Conservation (phyloP, 1,140 invertebrate genomes). For the Drosophila arawakana region DNA sequence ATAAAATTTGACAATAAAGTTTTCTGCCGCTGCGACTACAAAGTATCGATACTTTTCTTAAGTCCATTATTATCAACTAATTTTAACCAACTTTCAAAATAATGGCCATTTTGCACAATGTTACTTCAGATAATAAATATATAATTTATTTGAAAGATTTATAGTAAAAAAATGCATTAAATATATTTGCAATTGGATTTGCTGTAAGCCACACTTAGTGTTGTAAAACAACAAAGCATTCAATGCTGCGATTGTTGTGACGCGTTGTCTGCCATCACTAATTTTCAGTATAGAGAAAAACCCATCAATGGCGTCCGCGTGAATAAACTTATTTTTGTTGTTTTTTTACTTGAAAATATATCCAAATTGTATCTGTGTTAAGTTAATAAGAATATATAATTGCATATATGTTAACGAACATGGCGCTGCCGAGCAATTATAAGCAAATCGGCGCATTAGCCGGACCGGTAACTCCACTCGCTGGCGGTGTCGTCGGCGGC, state of each 20-base stretch:
- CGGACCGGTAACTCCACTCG: constrained; percentile 73
- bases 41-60: too few relatives aligned
- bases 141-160: too few relatives aligned
- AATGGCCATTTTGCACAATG: too few relatives aligned
- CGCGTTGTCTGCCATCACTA: constrained; percentile 42
- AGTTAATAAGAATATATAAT: constrained; percentile 20
- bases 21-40: too few relatives aligned
- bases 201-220: not conserved
- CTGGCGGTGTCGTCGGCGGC: constrained; percentile 83
- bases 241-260: constrained; percentile 36
- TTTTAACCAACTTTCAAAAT: too few relatives aligned
- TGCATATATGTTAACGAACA: constrained; percentile 71
- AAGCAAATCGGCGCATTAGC: constrained; percentile 88
- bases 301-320: constrained; percentile 70
- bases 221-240: not conserved
- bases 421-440: constrained; percentile 91
- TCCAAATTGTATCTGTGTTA: constrained; percentile 24
- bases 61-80: too few relatives aligned
- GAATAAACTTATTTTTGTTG: constrained; percentile 61
- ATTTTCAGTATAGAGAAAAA: constrained; percentile 69
- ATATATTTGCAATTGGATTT: not conserved
- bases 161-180: too few relatives aligned
- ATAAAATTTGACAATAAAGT: too few relatives aligned
- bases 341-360: constrained; percentile 47
- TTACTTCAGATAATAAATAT: too few relatives aligned